Percentiles rank a stretch among this genome's conserved stretches.
These are phyloP conservation scores for Eledone cirrhosa DNA, from an alignment of 2,888 invertebrate genomes.

Conservation along the genomic window DNA sequence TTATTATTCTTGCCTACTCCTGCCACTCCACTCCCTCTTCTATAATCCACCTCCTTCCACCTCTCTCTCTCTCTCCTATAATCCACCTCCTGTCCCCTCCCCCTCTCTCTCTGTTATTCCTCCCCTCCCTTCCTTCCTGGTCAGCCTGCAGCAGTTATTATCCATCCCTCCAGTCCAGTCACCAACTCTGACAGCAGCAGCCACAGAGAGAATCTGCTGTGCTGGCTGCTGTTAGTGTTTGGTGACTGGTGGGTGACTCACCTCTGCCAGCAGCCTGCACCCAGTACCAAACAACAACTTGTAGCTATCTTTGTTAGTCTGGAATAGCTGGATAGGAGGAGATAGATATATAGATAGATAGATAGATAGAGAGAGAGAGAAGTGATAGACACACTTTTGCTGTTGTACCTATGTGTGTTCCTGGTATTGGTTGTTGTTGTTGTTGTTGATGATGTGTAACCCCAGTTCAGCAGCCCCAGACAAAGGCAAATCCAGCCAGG, in stretches of 20 bases:
- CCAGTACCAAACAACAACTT: background rate
- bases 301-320: background rate
- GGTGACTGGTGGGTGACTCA: too few relatives aligned
- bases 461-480: too few relatives aligned
- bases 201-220: too few relatives aligned
- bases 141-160: background rate
- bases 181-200: background rate
- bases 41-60: background rate
- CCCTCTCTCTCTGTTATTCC: background rate
- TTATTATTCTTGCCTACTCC: background rate
- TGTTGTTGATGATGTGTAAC: too few relatives aligned
- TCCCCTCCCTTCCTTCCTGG: background rate
- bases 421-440: too few relatives aligned
- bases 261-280: too few relatives aligned
- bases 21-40: background rate
- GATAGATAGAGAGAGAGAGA: too few relatives aligned
- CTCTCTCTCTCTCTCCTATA: background rate
- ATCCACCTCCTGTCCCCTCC: background rate
- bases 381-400: too few relatives aligned
- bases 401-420: too few relatives aligned
- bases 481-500: too few relatives aligned
- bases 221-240: too few relatives aligned
- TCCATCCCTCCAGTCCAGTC: background rate
- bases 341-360: background rate
- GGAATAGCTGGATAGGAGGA: background rate